Percentiles rank a stretch among this genome's conserved stretches.
phyloP scores from a whole-genome alignment of 2,888 invertebrate genomes.

The Tachina lurida region DNA sequence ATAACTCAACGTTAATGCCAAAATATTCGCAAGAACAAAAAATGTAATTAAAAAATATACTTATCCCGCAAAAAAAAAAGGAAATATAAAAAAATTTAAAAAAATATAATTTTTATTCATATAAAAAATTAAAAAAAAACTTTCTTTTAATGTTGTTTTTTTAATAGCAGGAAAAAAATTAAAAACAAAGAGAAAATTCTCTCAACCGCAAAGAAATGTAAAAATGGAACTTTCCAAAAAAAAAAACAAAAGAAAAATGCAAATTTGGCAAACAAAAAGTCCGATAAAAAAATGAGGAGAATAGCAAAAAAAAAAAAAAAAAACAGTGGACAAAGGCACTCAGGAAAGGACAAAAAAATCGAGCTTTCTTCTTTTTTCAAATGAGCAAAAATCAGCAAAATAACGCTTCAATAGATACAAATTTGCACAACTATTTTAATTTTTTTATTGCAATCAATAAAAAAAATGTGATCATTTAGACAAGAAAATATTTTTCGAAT shows the following conservation, averaged over 20 bases:
- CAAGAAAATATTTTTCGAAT: not conserved
- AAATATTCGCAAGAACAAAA: conserved; percentile 47
- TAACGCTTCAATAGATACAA: conserved; percentile 32
- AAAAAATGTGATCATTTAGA: not conserved
- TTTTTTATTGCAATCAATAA: not conserved
- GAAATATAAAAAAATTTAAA: conserved; percentile 40
- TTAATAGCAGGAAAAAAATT: conserved; percentile 8
- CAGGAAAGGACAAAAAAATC: conserved; percentile 31
- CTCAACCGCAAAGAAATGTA: conserved; percentile 58
- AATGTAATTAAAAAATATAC: conserved; percentile 67
- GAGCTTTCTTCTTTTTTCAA: not conserved
- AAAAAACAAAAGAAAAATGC: conserved; percentile 51
- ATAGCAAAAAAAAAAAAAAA: conserved; percentile 20
- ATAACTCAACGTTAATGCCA: conserved; percentile 58
- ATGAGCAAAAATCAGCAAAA: conserved; percentile 6
- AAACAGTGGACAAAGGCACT: conserved; percentile 23
- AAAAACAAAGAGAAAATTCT: conserved; percentile 42
- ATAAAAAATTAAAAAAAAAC: too few relatives aligned
- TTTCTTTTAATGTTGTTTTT: too few relatives aligned
- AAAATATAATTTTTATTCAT: conserved; percentile 10
- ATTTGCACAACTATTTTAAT: not conserved
- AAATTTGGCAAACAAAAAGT: conserved; percentile 54
- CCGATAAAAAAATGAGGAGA: conserved; percentile 38
- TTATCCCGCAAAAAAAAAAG: conserved; percentile 34
- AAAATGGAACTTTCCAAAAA: conserved; percentile 42